Evolutionary conservation across 2,113 vertebrate species (phyloP).

Genomic region (Aviceda subcristata): DNA sequence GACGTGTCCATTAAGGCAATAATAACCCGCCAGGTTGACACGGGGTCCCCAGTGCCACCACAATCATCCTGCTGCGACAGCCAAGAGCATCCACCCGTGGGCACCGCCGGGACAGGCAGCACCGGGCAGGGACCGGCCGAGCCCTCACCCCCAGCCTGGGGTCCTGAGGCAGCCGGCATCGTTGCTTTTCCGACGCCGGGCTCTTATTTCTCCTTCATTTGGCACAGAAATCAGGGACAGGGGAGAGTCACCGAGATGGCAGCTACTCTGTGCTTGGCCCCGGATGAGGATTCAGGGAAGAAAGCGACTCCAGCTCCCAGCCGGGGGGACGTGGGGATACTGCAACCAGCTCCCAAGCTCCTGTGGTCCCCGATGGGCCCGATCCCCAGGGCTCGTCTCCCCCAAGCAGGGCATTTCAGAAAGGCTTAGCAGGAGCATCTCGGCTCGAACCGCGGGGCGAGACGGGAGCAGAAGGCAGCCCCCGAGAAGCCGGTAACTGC

Average conservation of each 20-base stretch:
- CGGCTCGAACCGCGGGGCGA: rapidly evolving
- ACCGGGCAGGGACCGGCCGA: rapidly evolving
- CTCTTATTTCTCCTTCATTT: background rate
- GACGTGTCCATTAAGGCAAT: background rate
- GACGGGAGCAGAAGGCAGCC: background rate
- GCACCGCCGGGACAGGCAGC: background rate
- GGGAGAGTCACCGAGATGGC: background rate
- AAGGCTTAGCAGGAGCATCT: background rate
- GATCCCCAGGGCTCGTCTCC: background rate
- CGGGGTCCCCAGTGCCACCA: background rate
- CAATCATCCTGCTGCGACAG: rapidly evolving
- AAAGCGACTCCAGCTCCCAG: rapidly evolving
- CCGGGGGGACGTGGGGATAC: background rate
- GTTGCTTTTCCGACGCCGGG: background rate
- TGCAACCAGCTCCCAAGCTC: background rate
- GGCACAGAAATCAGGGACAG: background rate
- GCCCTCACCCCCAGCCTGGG: rapidly evolving
- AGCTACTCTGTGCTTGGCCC: background rate
- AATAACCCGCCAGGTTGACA: background rate
- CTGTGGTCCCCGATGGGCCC: rapidly evolving
- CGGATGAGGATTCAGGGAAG: background rate
- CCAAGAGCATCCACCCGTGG: background rate
- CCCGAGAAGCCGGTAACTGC: background rate
- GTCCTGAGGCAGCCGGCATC: background rate
- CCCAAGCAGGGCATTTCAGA: background rate